Conservation (phyloP, 2,888 invertebrate species). For the Ypsolopha sequella region DNA sequence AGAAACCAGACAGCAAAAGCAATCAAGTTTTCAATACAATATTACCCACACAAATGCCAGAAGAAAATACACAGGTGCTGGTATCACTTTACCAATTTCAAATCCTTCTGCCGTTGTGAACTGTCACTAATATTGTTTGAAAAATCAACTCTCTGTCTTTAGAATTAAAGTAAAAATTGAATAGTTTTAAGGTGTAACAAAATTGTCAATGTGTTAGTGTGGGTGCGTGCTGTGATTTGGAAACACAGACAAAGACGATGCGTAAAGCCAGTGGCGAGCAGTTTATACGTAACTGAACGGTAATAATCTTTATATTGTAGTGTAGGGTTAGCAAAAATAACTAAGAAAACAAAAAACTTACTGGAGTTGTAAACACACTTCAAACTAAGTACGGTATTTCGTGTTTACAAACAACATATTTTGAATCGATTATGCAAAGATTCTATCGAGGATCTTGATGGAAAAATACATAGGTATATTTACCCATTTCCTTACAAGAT, state of each 20-base stretch:
- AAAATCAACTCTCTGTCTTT: too few species aligned
- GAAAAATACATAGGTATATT: too few species aligned
- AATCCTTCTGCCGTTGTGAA: too few species aligned
- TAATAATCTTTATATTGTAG: conserved; percentile 59
- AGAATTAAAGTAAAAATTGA: background rate
- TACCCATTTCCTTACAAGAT: too few species aligned
- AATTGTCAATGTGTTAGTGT: background rate
- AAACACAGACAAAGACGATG: conserved; percentile 30
- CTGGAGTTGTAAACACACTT: too few species aligned
- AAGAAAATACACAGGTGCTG: background rate
- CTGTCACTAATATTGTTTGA: too few species aligned
- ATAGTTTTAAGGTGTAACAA: background rate
- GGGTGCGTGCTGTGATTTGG: background rate
- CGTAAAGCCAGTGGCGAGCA: conserved; percentile 63
- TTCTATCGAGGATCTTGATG: too few species aligned
- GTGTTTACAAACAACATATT: too few species aligned
- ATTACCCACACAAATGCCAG: background rate
- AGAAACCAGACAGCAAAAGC: background rate
- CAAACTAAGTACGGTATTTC: too few species aligned
- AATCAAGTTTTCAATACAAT: conserved; percentile 3
- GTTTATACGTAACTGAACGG: conserved; percentile 65
- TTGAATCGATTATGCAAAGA: too few species aligned
- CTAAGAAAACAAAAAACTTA: background rate
- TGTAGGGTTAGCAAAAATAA: conserved; percentile 37
- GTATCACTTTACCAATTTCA: too few species aligned